Base-by-base conservation (phyloP, 1,140 invertebrate genomes). In the Eurosta solidaginis region DNA sequence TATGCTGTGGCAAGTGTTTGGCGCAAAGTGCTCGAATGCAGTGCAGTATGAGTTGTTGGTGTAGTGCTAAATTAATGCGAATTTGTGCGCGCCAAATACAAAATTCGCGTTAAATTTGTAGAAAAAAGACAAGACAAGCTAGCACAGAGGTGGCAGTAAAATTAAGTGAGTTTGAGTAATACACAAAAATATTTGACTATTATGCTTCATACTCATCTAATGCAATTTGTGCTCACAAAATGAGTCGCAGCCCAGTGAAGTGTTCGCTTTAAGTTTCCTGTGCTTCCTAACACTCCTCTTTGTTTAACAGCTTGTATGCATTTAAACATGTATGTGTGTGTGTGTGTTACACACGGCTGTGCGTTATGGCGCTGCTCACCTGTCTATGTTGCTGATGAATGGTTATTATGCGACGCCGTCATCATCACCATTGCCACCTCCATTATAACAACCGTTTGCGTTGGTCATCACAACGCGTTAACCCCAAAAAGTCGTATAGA, bases 371-470 rank as follows among this genome's bases (percentile, higher is more conserved):
- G 59, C 78, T 85, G 83, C 81, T 84, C 83, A 85, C 83, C 83
- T 85, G 83, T 85, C 83, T 85, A 85, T 85, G 83, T 82, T 80
- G 83, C 83, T 85, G 83, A 85, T 85, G 85, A 84, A 85, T 85
- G 83, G 83, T 85, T 85, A 85, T 85, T 85, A 85, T 85, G 83
- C 83, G 82, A 82, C 83, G 82, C 85, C 83, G 83, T 82, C 83
- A 81, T 79, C 79, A 78, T 74, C 81, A 63, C 81, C 78, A 77
- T 77, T 78, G 80, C 68, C 81, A 76, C 49, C 68, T 36, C 36
- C 54, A 36, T 29, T 25, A 12, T 20, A 44, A 76, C 45, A 14
- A n/a, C n/a, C n/a, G n/a, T 3, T 45, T 25, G 12, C 33, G 3
- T 44, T 27, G 22, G 27, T 29, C 42, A 27, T 12, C 73, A 75